Evolutionary conservation across 2,888 invertebrate genomes (phyloP), one percentile per base, ranked within the genome.

Genomic region (Amblyjoppa proteus): DNA sequence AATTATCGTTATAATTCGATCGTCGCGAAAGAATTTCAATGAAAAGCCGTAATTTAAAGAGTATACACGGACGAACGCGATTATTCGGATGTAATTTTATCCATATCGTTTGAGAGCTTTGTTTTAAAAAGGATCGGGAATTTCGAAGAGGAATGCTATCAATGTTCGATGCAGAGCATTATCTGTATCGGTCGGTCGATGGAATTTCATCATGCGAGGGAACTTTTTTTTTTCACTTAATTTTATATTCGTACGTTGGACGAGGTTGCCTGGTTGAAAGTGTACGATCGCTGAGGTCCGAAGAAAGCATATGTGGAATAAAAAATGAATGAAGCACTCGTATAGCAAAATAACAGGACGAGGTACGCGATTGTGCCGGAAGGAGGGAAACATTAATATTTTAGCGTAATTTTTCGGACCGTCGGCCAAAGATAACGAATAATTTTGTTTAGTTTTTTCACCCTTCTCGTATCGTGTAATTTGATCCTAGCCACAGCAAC

Each of bases 401-500:
- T 53, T 13, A 49, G 16, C 31, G 25, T 71, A 71, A 66, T 73
- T 73, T 53, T 80, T 73, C 73, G 41, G 49, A 51, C 66, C 51
- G 66, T 20, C 6, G 6, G 16, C 34, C 6, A 51, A 73, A 64
- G n/a, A n/a, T 6, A 49, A 53, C 28, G 53, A 13, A 13, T 28
- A 58, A 25, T 51, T 41, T 25, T 41, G 13, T 73, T 66, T 64
- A 56, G 64, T 68, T 49, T 70, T 79, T 53, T 4, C 64, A 4
- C 41, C 41, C 45, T 45, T 58, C 34, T 25, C 45, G 28, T 70
- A 7, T 58, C 28, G 25, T 45, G 45, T 78, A 58, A 58, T 73
- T 64, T 58, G 41, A 80, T 80, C 53, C 41, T 58, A 28, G 11
- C 11, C 56, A 25, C 25, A 20, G 25, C 1, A 25, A 28, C 11